These are phyloP conservation scores for Percopsis transmontana DNA, from an alignment of 2,113 vertebrate species.

Conservation along the genomic window DNA sequence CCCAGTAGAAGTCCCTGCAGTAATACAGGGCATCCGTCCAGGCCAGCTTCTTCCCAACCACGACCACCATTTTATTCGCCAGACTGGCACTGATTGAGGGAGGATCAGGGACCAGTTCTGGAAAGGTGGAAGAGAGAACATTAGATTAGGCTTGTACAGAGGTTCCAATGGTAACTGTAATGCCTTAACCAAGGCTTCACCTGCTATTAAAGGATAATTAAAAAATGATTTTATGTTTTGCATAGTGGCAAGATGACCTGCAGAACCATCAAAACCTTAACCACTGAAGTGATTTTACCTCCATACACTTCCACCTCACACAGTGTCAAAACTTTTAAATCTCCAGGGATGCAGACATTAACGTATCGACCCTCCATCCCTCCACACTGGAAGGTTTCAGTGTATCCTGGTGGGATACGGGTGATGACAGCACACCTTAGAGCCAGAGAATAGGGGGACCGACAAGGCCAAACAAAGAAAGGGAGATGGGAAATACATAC, in stretches of 20 bases:
- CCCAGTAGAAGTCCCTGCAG: slow-evolving; percentile 31
- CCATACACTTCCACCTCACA: slow-evolving; percentile 9
- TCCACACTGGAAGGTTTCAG: background rate
- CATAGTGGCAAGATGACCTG: no score
- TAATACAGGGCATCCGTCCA: slow-evolving; percentile 36
- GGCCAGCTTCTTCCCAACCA: slow-evolving; percentile 24
- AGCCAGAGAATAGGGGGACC: no score
- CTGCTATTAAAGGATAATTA: no score
- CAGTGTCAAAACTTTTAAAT: background rate
- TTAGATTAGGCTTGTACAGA: no score
- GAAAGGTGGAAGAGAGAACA: background rate
- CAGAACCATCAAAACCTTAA: no score
- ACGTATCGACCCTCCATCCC: slow-evolving; percentile 10
- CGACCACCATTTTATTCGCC: slow-evolving; percentile 1
- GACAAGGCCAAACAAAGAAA: background rate
- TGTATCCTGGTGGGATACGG: background rate
- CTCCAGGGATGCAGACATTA: background rate
- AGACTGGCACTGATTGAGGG: background rate
- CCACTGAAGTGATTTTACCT: background rate
- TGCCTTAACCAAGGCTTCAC: no score
- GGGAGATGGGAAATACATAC: background rate
- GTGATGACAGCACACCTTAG: slow-evolving; percentile 8
- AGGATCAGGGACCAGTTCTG: background rate
- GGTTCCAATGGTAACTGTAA: no score
- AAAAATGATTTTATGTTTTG: no score